These are phyloP conservation scores for Zaprionus nigranus DNA, from an alignment of 1,140 invertebrate genomes.

Conservation along the genomic window DNA sequence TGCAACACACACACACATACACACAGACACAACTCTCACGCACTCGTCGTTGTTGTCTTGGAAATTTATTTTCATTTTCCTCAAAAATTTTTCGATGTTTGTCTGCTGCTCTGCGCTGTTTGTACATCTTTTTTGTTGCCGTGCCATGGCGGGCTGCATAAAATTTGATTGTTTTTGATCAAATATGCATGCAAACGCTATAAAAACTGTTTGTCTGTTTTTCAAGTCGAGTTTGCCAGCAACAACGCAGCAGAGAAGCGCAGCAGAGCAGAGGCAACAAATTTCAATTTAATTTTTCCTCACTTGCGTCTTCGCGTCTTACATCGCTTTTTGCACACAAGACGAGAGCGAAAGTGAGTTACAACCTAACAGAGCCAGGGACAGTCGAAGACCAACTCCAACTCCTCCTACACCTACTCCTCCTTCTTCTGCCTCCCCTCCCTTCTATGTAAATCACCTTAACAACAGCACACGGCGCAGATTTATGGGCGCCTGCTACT, in stretches of 20 bases:
- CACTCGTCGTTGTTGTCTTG: background rate
- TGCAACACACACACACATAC: conserved; percentile 18
- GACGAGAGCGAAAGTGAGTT: conserved; percentile 49
- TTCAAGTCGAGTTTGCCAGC: conserved; percentile 20
- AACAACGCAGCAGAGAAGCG: background rate
- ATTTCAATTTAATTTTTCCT: conserved; percentile 49
- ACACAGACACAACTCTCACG: background rate
- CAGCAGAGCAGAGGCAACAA: conserved; percentile 30
- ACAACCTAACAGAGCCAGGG: conserved; percentile 16
- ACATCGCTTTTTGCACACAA: conserved; percentile 12
- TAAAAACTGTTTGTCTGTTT: conserved; percentile 47
- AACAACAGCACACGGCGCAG: conserved; percentile 48
- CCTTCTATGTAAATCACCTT: conserved; percentile 57
- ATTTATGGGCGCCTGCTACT: conserved; percentile 56
- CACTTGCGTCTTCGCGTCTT: conserved; percentile 8
- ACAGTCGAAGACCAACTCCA: background rate
- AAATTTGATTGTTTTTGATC: conserved; percentile 51
- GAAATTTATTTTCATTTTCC: conserved; percentile 31
- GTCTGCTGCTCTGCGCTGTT: conserved; percentile 15
- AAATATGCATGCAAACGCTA: conserved; percentile 51
- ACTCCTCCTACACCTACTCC: background rate
- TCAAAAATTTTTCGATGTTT: conserved; percentile 24
- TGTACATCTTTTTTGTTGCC: conserved; percentile 2
- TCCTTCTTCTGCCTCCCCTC: background rate
- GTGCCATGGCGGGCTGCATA: conserved; percentile 24